Conservation (phyloP, 23 tunicate genomes). For the Phallusia fumigata region DNA sequence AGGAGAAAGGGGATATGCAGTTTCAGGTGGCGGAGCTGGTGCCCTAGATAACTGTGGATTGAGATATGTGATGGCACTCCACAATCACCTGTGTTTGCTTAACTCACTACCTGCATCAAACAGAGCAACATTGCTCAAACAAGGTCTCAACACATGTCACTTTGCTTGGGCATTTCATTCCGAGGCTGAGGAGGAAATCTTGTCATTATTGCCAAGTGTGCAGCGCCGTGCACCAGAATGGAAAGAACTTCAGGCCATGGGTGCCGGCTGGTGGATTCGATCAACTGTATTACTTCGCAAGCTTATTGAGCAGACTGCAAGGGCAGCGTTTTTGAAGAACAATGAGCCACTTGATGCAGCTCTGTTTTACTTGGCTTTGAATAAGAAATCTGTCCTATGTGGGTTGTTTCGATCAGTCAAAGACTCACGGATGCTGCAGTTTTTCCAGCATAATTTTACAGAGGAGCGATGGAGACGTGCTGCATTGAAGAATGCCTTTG, state of each 20-base stretch:
- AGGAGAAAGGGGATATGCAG: constrained; percentile 81
- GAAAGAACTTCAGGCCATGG: constrained; percentile 67
- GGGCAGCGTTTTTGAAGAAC: constrained; percentile 81
- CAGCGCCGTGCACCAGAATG: constrained; percentile 78
- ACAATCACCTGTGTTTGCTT: constrained; percentile 75
- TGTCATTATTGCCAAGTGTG: constrained; percentile 72
- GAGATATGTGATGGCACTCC: constrained; percentile 85
- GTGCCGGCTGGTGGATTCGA: constrained; percentile 92
- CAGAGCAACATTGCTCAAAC: constrained; percentile 43
- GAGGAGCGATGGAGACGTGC: constrained; percentile 93
- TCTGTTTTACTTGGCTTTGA: constrained; percentile 79
- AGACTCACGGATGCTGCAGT: constrained; percentile 68
- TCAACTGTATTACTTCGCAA: constrained; percentile 45
- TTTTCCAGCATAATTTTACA: constrained; percentile 82
- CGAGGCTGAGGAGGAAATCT: constrained; percentile 90
- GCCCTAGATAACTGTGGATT: constrained; percentile 83
- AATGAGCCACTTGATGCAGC: constrained; percentile 92
- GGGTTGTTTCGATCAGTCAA: constrained; percentile 84
- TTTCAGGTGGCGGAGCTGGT: constrained; percentile 68
- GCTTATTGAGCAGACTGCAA: constrained; percentile 73
- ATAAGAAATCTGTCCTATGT: constrained; percentile 79
- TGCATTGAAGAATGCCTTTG: constrained; percentile 96
- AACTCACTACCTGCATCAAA: constrained; percentile 66
- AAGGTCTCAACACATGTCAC: constrained; percentile 74
- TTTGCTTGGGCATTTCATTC: constrained; percentile 99